Percentiles rank a stretch among this genome's conserved stretches.
Evolutionary conservation across 1,140 invertebrate species (phyloP).

Genomic region (Phymorhynchus buccinoides): DNA sequence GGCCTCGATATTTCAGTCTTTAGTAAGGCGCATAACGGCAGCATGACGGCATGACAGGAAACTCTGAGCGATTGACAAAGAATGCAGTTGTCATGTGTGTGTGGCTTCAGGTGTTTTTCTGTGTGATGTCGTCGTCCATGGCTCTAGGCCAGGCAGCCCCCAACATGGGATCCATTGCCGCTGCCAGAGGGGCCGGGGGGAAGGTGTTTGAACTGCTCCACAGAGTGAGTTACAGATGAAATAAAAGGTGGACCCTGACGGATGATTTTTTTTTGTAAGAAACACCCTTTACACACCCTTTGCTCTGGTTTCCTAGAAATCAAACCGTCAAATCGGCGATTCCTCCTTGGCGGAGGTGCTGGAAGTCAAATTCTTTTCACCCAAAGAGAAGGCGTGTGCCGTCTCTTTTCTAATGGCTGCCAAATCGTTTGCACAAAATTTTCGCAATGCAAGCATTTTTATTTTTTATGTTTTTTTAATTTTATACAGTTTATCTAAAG

Average conservation of each 20-base stretch:
- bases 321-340: too few relatives aligned
- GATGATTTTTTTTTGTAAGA: too few relatives aligned
- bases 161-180: conserved; percentile 83
- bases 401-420: too few relatives aligned
- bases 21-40: not conserved
- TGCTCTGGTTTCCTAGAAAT: too few relatives aligned
- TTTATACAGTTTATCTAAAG: too few relatives aligned
- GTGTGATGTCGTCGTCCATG: conserved; percentile 87
- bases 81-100: not conserved
- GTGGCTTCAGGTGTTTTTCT: conserved; percentile 67
- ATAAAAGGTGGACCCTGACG: not conserved
- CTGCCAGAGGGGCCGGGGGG: conserved; percentile 84
- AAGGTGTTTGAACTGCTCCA: conserved; percentile 86
- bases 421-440: too few relatives aligned
- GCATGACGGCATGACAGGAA: not conserved
- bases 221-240: conserved; percentile 53
- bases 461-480: too few relatives aligned
- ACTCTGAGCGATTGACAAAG: not conserved
- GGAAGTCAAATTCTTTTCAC: too few relatives aligned
- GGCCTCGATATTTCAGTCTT: not conserved
- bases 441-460: too few relatives aligned
- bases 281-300: too few relatives aligned
- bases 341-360: too few relatives aligned
- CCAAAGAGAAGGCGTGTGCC: too few relatives aligned
- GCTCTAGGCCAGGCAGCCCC: conserved; percentile 88